Conservation (phyloP, 2,797 vertebrate genomes). For the Cuculus canorus region DNA sequence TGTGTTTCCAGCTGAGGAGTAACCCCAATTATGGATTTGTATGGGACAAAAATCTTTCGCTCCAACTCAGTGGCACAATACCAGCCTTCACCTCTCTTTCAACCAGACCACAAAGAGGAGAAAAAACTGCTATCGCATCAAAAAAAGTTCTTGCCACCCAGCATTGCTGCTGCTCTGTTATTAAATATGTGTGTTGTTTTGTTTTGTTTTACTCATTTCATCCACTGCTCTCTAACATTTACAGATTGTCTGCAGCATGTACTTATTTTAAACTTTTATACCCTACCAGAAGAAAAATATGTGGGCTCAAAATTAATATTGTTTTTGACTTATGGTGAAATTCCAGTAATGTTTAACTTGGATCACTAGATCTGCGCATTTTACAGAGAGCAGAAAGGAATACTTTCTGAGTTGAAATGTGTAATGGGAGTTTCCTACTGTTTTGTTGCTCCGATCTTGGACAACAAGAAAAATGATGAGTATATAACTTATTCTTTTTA, state of each 20-base stretch:
- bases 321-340: slow-evolving; percentile 83
- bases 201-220: slow-evolving; percentile 49
- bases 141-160: slow-evolving; percentile 60
- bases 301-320: slow-evolving; percentile 81
- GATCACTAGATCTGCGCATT: slow-evolving; percentile 66
- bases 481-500: slow-evolving; percentile 57
- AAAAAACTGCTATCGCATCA: slow-evolving; percentile 24
- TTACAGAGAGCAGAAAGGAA: slow-evolving; percentile 73
- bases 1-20: slow-evolving; percentile 44
- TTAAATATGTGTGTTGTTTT: slow-evolving; percentile 31
- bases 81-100: slow-evolving; percentile 60
- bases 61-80: background rate
- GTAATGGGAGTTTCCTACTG: slow-evolving; percentile 77
- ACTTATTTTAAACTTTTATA: slow-evolving; percentile 75
- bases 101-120: slow-evolving; percentile 50
- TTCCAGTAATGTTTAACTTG: slow-evolving; percentile 84
- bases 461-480: slow-evolving; percentile 73
- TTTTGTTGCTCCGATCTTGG: slow-evolving; percentile 76
- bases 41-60: slow-evolving; percentile 54
- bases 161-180: slow-evolving; percentile 34
- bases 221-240: slow-evolving; percentile 50
- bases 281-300: slow-evolving; percentile 77
- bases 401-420: slow-evolving; percentile 67
- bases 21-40: slow-evolving; percentile 49
- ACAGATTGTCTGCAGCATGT: slow-evolving; percentile 68